Evolutionary conservation across 2,888 invertebrate genomes (phyloP), one percentile per base, ranked within the genome.

Genomic region (Eupithecia exiguata): DNA sequence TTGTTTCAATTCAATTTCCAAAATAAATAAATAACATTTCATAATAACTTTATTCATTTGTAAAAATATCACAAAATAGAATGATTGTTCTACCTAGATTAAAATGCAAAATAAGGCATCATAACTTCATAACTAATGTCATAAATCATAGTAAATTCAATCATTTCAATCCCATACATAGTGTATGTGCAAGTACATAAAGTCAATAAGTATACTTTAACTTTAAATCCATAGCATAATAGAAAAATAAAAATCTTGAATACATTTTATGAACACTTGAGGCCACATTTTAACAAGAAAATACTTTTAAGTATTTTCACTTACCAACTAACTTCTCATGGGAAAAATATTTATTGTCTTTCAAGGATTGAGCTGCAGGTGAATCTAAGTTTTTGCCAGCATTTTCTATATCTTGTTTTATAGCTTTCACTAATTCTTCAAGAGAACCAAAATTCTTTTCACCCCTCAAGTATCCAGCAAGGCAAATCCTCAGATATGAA

Each of bases 401-500:
- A 79, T 96, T 90, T 6, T 91, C 86, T 79, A 99, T 98, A 84
- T 99, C 99, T 74, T 95, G 92, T 76, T 97, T 95, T 75, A 99
- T 99, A 61, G 96, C 97, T 43, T 89, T 86, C 82, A 98, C 97
- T 72, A 99, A 91, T 30, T 96, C 97, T 70, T 98, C 97, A 40
- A 96, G 80, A 0, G 97, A 97, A 25, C 93, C 90, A 85, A 98
- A 99, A 88, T 97, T 96, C 85, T 94, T 95, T 94, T 99, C 98
- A 0, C 97, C 96, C 80, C 99, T 95, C 77, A 99, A 95, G 87
- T 97, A 99, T 25, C 98, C 98, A 71, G 97, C 88, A 75, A 99
- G 95, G 76, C 96, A 96, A 36, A 98, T 96, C 92, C 97, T 97
- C 78, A 99, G 91, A 74, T 93, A 87, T 65, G 96, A 95, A 0